A percentile compares a stretch with the other conserved stretches of the same genome.
phyloP scores from a whole-genome alignment of 2,888 invertebrate species.

The Cactoblastis cactorum region DNA sequence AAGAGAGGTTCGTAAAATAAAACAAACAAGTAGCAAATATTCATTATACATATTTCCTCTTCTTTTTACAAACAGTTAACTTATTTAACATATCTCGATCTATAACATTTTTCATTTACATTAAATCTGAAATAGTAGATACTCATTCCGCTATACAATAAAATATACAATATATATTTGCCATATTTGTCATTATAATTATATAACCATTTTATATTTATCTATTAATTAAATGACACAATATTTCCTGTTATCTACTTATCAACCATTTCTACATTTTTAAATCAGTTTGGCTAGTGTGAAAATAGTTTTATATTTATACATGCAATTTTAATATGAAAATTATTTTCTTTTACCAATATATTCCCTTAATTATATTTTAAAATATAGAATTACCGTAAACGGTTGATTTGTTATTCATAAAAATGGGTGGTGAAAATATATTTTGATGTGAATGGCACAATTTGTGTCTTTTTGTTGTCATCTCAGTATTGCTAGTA shows the following conservation, averaged over 20 bases:
- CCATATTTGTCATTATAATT: slow-evolving; percentile 70
- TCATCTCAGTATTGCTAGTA: background rate
- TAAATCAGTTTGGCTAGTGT: slow-evolving; percentile 39
- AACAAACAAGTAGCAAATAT: slow-evolving; percentile 70
- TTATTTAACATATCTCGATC: slow-evolving; percentile 73
- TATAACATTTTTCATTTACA: slow-evolving; percentile 76
- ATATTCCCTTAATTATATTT: slow-evolving; percentile 17
- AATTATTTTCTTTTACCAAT: slow-evolving; percentile 22
- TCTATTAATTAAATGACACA: slow-evolving; percentile 73
- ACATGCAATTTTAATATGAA: slow-evolving; percentile 8
- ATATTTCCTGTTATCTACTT: slow-evolving; percentile 59
- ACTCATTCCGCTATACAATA: slow-evolving; percentile 76
- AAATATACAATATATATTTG: slow-evolving; percentile 71
- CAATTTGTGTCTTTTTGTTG: slow-evolving; percentile 48
- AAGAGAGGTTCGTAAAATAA: slow-evolving; percentile 36
- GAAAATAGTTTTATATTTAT: slow-evolving; percentile 18
- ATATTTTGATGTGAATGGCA: slow-evolving; percentile 51
- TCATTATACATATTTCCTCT: slow-evolving; percentile 78
- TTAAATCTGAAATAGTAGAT: slow-evolving; percentile 72
- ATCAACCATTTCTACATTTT: slow-evolving; percentile 41
- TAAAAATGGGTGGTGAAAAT: slow-evolving; percentile 22
- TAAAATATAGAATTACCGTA: slow-evolving; percentile 24
- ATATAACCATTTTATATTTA: slow-evolving; percentile 67
- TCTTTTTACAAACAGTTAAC: slow-evolving; percentile 79
- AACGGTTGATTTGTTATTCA: slow-evolving; percentile 26